Base-by-base conservation (phyloP, 1,140 invertebrate species). In the Papilio machaon region DNA sequence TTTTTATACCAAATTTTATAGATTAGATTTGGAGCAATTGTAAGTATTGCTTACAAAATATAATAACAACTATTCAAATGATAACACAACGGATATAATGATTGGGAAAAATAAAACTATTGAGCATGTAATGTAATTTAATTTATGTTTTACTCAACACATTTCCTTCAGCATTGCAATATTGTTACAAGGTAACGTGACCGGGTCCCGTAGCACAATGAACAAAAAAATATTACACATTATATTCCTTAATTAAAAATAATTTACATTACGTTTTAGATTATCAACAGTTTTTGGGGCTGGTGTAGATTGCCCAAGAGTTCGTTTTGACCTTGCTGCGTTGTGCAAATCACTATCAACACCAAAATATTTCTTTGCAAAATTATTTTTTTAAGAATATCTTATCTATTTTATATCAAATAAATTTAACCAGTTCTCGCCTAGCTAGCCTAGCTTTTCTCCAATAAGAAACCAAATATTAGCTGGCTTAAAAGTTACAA, bases 251-350 rank as follows among this genome's bases (percentile, higher is more conserved):
- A 85, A 87, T 83, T 85, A 84, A 84, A 85, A 82, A 79, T 80
- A 86, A 85, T 86, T 67, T 81, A 81, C 80, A 85, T 89, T 84
- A 85, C 84, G 84, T 87, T 76, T 70, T 89, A 85, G 86, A 85
- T 87, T 88, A 88, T 88, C 82, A 86, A 87, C 86, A 85, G 81
- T 83, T 88, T 90, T 82, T 87, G 86, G 84, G 85, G 85, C 85
- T 85, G 80, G 84, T 80, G 83, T 77, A 82, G 79, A 82, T 91
- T 91, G 83, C 88, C 67, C 87, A 92, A 90, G 87, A 85, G 77
- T 82, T 84, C 83, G 77, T 84, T 84, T 73, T 87, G 85, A 90
- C 91, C 90, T 91, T 90, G 90, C 75, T 11, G 79, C 79, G 82
- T 92, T 89, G 84, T 81, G 87, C 90, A 92, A 90, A 9, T 83